Evolutionary conservation across 2,888 invertebrate genomes (phyloP).

Genomic region (Agrochola lychnidis): DNA sequence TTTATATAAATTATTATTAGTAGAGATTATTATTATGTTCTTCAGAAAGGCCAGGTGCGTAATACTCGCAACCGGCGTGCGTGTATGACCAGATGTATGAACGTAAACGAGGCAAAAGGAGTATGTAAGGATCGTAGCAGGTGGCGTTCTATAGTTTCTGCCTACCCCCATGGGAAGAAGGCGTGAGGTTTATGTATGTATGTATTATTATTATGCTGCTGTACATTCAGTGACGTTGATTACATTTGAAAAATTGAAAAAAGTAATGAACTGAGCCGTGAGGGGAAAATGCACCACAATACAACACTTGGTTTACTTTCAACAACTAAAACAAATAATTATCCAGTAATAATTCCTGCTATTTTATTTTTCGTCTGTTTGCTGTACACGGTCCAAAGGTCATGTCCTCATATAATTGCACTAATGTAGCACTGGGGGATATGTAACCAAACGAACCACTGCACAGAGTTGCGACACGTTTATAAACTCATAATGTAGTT

Average conservation of each 20-base stretch:
- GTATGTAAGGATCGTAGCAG: no score
- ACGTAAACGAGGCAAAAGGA: no score
- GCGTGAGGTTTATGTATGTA: background rate
- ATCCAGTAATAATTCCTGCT: background rate
- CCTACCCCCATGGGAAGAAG: no score
- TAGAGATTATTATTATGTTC: no score
- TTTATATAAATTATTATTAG: no score
- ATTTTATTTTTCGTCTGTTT: slow-evolving; percentile 16
- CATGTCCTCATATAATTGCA: slow-evolving; percentile 73
- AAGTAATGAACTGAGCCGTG: background rate
- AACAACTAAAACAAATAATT: slow-evolving; percentile 7
- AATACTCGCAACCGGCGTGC: no score
- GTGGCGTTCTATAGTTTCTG: no score
- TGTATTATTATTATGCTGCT: background rate
- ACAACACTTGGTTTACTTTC: background rate
- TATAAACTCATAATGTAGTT: slow-evolving; percentile 45
- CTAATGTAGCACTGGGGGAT: slow-evolving; percentile 74
- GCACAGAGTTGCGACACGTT: slow-evolving; percentile 32
- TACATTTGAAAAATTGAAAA: background rate
- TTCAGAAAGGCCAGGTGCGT: no score
- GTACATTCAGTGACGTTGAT: background rate
- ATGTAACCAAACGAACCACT: slow-evolving; percentile 59
- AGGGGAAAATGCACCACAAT: background rate
- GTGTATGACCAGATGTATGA: no score
- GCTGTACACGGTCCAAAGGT: slow-evolving; percentile 28